phyloP scores from a whole-genome alignment of 2,888 invertebrate species.

The Drosophila kuntzei region DNA sequence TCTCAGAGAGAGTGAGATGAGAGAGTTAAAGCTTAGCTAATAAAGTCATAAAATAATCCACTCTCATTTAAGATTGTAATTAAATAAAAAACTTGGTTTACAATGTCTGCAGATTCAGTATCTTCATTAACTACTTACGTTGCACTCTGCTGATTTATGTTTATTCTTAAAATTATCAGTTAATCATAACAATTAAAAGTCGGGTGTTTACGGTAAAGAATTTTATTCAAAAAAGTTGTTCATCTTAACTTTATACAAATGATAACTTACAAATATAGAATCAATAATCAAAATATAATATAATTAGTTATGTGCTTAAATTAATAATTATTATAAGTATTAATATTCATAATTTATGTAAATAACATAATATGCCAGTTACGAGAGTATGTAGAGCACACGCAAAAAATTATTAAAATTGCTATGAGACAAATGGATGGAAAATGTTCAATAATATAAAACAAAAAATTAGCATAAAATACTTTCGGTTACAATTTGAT shows the following conservation, averaged over 20 bases:
- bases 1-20: no score
- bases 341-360: conserved; percentile 32
- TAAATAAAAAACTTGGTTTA: no score
- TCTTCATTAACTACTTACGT: neutral
- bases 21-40: neutral
- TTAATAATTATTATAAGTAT: conserved; percentile 55
- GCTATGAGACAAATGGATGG: conserved; percentile 54
- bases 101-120: no score
- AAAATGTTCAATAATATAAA: conserved; percentile 41
- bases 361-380: conserved; percentile 65
- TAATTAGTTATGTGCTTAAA: conserved; percentile 73
- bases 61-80: no score
- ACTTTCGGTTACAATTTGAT: conserved; percentile 57
- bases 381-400: conserved; percentile 23
- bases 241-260: conserved; percentile 80
- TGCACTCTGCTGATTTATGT: neutral
- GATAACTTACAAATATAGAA: conserved; percentile 69
- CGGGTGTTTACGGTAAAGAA: conserved; percentile 67
- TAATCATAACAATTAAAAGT: neutral
- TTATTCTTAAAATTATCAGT: neutral
- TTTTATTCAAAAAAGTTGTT: conserved; percentile 80
- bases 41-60: conserved; percentile 1
- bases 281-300: conserved; percentile 61
- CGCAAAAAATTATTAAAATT: conserved; percentile 11
- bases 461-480: conserved; percentile 48